Base-by-base conservation (phyloP, 1,140 invertebrate genomes). In the Copidosoma floridanum region DNA sequence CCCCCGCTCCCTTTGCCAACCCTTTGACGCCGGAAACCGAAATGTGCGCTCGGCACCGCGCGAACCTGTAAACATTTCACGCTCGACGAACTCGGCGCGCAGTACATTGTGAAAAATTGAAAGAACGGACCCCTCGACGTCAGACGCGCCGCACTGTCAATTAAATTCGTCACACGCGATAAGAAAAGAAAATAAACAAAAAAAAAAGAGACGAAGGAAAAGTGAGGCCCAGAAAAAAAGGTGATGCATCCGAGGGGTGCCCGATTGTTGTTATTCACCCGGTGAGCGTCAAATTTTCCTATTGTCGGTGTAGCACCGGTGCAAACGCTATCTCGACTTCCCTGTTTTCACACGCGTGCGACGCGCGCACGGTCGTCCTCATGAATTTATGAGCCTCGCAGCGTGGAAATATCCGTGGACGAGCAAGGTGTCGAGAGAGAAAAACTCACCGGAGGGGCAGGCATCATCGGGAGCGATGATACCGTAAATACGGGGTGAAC, bases 401-500 rank as follows among this genome's bases (percentile, higher is more conserved):
- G 48, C 51, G 63, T 61, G 47, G 37, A 60, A 57, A 58, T 43
- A 37, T 53, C n/a, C n/a, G n/a, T n/a, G n/a, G n/a, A n/a, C 24
- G 48, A 58, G 61, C 38, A 63, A 63, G 57, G 59, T 63, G 58
- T n/a, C n/a, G n/a, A n/a, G n/a, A n/a, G n/a, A n/a, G n/a, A n/a
- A 32, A 46, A 44, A 21, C n/a, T 44, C 48, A 7, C 27, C 37
- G 6, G 20, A 38, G 27, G 38, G 23, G 21, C 40, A 23, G 57
- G 55, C 53, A 63, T 59, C 51, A 54, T 65, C 43, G 55, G 37
- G 24, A 43, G 40, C 20, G 64, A 68, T 67, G 63, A 68, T 65
- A 67, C 60, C 57, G 64, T 68, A 68, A 67, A 68, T 66, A 70
- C 53, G 32, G 4, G 21, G n/a, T 8, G 56, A 64, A 61, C 53